These are phyloP conservation scores for Caenorhabditis tropicalis DNA, from an alignment of 1,140 invertebrate genomes.

Conservation along the genomic window DNA sequence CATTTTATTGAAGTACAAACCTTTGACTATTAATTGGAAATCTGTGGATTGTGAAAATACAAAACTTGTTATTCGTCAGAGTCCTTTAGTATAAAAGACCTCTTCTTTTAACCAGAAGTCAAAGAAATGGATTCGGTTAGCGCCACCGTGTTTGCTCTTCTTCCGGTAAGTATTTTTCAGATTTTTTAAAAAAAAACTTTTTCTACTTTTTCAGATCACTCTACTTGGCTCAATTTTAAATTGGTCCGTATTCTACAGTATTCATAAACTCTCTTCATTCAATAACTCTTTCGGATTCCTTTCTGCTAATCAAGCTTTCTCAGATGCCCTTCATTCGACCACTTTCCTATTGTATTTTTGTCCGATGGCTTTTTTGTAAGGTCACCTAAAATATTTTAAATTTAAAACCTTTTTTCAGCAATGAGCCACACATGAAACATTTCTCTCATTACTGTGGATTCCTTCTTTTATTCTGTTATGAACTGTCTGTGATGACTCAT, in stretches of 20 bases:
- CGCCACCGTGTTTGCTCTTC: background rate
- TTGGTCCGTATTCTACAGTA: background rate
- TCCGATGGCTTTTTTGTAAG: background rate
- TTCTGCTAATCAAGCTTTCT: background rate
- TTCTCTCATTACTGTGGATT: background rate
- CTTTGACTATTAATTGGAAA: too few species aligned
- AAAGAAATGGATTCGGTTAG: background rate
- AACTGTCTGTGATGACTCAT: background rate
- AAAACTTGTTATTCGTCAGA: too few species aligned
- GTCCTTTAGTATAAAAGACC: too few species aligned
- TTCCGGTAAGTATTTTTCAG: background rate
- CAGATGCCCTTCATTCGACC: background rate
- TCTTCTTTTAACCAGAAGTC: too few species aligned
- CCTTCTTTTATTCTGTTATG: background rate
- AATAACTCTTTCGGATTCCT: background rate
- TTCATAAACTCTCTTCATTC: background rate
- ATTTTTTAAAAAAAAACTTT: background rate
- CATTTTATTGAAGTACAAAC: too few species aligned
- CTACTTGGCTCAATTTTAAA: background rate
- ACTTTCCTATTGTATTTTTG: background rate
- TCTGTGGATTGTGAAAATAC: too few species aligned
- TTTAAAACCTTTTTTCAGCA: background rate
- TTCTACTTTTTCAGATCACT: background rate
- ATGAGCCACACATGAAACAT: background rate
- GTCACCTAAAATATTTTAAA: background rate